Percentiles rank a stretch among this genome's conserved stretches.
phyloP scores from a whole-genome alignment of 2,888 invertebrate genomes.

The Thysanoteuthis rhombus region DNA sequence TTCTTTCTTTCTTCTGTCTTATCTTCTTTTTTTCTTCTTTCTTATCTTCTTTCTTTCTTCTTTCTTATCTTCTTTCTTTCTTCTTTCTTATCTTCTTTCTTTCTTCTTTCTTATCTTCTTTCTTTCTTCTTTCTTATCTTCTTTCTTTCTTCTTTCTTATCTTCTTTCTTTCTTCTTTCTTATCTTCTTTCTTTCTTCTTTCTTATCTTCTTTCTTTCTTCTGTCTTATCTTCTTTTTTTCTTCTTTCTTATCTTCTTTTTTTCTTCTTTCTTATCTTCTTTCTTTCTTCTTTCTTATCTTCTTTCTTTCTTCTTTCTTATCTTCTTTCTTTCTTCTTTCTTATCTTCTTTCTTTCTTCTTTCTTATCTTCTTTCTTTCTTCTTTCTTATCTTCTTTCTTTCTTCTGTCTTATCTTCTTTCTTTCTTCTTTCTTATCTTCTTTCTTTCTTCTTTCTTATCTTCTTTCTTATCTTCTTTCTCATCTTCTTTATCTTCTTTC shows the following conservation, averaged over 20 bases:
- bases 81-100: neutral
- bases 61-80: neutral
- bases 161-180: neutral
- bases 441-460: neutral
- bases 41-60: neutral
- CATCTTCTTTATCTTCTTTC: too few relatives aligned
- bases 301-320: neutral
- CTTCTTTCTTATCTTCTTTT: neutral
- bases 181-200: neutral
- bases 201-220: neutral
- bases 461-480: neutral
- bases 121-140: neutral
- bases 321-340: neutral
- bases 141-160: neutral
- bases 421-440: neutral
- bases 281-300: neutral
- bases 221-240: neutral
- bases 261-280: neutral
- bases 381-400: neutral
- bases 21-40: too few relatives aligned
- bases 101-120: neutral
- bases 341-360: neutral
- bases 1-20: too few relatives aligned
- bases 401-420: neutral
- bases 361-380: neutral